Base-by-base conservation (phyloP, 1,140 invertebrate genomes). In the Stratiolaelaps scimitus region DNA sequence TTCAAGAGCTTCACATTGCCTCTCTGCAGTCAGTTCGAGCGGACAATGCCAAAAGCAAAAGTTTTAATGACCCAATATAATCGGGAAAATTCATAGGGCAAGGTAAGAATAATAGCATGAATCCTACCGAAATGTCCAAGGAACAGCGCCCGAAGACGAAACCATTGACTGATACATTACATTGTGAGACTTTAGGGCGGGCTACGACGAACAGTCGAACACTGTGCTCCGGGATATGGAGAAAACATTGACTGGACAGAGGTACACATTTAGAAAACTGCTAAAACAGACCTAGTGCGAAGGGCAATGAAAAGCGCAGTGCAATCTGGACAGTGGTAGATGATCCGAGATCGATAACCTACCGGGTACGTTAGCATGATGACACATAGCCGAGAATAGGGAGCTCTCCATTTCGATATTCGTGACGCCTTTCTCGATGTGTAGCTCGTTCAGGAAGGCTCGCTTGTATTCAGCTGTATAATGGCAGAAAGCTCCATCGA, bases 331-430 rank as follows among this genome's bases (percentile, higher is more conserved):
- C n/a, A n/a, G n/a, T n/a, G n/a, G n/a, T n/a, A n/a, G n/a, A n/a
- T n/a, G n/a, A n/a, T n/a, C n/a, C n/a, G n/a, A n/a, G n/a, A n/a
- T n/a, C 5, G 34, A 40, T 6, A 48, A 48, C 19, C 15, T 19
- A 60, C 53, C 53, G 73, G 85, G 86, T 66, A 96, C 87, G 10
- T 89, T 89, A 19, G 92, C 92, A 73, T 90, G 85, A 74, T 92
- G 86, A 15, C 91, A 95, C 26, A 97, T 81, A 0, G 92, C 90
- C 0, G 92, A 88, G 75, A 98, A 97, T 26, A 85, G 84, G 0
- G 88, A 81, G 1, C 87, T 85, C 77, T 98, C 95, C 95, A 98
- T 98, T 79, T 98, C 95, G 70, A 98, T 96, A 75, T 98, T 98
- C 0, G 87, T 81, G 2, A 98, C 86, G 0, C 89, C 90, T 1